A percentile compares a stretch with the other conserved stretches of the same genome.
Conservation (phyloP, 2,888 invertebrate species). For the Sphaerophoria taeniata region DNA sequence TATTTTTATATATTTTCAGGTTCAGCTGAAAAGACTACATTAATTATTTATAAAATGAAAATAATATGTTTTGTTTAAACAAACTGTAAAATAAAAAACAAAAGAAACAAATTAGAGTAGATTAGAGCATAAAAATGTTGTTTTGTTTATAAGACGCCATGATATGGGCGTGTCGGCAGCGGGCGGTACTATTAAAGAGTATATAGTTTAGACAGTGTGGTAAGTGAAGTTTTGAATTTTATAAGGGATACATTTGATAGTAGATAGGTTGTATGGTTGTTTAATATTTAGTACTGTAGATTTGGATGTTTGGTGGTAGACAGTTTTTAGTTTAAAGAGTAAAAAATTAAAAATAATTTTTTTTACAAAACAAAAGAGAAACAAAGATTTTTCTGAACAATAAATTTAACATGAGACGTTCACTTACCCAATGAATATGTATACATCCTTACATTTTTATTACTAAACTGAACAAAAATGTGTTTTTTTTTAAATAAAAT, state of each 20-base stretch:
- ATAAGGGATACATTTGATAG: constrained; percentile 24
- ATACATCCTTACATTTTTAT: background rate
- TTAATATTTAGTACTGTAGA: constrained; percentile 37
- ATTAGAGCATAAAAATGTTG: too few relatives aligned
- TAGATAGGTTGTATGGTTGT: constrained; percentile 42
- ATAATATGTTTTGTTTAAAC: background rate
- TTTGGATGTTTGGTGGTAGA: constrained; percentile 45
- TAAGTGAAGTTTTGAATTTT: constrained; percentile 19
- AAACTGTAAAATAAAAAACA: background rate
- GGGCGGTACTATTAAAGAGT: background rate
- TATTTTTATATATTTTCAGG: constrained; percentile 26
- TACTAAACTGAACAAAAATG: too few relatives aligned
- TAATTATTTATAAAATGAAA: background rate
- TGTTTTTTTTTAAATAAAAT: background rate
- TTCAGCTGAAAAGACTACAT: constrained; percentile 38
- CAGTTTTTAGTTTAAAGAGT: constrained; percentile 11
- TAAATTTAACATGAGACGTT: constrained; percentile 1
- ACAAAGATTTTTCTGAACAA: background rate
- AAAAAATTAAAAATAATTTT: constrained; percentile 9
- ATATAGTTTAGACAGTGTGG: constrained; percentile 16
- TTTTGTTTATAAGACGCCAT: background rate
- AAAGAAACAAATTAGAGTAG: background rate
- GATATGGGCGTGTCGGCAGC: background rate
- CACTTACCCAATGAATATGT: constrained; percentile 20
- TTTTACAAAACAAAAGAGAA: background rate